Evolutionary conservation across 2,113 vertebrate genomes (phyloP).

Genomic region (Struthio camelus): DNA sequence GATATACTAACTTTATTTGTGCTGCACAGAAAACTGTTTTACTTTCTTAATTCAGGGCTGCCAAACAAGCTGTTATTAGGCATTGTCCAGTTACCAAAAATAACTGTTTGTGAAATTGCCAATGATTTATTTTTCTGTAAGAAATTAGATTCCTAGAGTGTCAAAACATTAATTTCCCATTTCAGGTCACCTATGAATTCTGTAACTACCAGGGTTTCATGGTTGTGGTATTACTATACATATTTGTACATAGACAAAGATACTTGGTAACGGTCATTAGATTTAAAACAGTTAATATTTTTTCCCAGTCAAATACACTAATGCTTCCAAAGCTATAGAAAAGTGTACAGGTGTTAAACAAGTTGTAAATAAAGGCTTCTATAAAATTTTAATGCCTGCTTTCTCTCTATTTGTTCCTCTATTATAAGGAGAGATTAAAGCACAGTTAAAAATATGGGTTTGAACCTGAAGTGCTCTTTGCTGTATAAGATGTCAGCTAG

Average conservation of each 20-base stretch:
- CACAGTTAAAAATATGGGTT: background rate
- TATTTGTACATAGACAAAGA: slow-evolving; percentile 82
- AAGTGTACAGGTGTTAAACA: slow-evolving; percentile 84
- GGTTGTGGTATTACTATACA: slow-evolving; percentile 86
- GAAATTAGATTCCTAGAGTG: slow-evolving; percentile 30
- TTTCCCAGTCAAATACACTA: slow-evolving; percentile 73
- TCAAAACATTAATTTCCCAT: slow-evolving; percentile 45
- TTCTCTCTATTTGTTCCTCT: background rate
- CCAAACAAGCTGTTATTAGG: slow-evolving; percentile 29
- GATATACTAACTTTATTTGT: background rate
- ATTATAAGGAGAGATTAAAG: background rate
- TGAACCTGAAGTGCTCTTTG: background rate
- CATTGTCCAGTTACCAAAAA: slow-evolving; percentile 40
- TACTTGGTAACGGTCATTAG: slow-evolving; percentile 61
- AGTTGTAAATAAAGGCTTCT: slow-evolving; percentile 95
- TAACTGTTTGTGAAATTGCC: slow-evolving; percentile 46
- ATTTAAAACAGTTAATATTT: slow-evolving; percentile 63
- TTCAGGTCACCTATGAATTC: slow-evolving; percentile 67
- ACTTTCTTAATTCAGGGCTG: background rate
- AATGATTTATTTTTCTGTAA: slow-evolving; percentile 17
- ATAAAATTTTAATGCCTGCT: slow-evolving; percentile 75
- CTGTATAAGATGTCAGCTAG: background rate
- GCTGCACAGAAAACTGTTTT: background rate
- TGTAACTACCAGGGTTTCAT: slow-evolving; percentile 80
- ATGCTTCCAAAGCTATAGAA: slow-evolving; percentile 84